A percentile compares a stretch with the other conserved stretches of the same genome.
These are phyloP conservation scores for Enteromius anoplus DNA, from an alignment of 2,797 vertebrate genomes.

Conservation along the genomic window DNA sequence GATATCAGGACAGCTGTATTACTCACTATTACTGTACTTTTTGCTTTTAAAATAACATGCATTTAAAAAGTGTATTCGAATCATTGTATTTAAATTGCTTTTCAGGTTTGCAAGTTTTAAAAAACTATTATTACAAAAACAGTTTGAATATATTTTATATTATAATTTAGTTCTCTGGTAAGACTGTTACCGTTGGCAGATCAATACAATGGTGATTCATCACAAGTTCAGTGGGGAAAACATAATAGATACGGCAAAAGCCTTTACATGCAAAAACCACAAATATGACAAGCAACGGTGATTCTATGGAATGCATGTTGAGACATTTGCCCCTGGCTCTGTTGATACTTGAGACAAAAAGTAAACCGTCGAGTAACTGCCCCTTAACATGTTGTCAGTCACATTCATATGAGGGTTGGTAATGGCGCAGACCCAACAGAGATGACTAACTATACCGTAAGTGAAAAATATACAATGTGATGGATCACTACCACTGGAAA, in stretches of 20 bases:
- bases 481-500: neutral
- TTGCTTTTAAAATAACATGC: neutral
- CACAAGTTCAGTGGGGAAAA: neutral
- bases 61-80: neutral
- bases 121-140: neutral
- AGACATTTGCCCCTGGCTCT: conserved; percentile 55
- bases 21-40: neutral
- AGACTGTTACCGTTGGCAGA: neutral
- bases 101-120: no score
- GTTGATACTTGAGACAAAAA: conserved; percentile 61
- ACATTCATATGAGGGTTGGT: conserved; percentile 34
- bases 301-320: conserved; percentile 52
- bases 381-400: conserved; percentile 37
- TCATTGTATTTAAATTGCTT: neutral
- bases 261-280: conserved; percentile 7
- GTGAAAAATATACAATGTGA: neutral
- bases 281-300: conserved; percentile 23
- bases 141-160: neutral
- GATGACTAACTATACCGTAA: neutral
- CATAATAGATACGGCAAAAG: neutral
- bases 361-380: conserved; percentile 56
- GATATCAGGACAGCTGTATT: neutral
- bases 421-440: conserved; percentile 1
- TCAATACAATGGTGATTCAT: neutral
- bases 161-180: neutral